Base-by-base conservation (phyloP, 2,888 invertebrate genomes). In the Tethea ocularis region DNA sequence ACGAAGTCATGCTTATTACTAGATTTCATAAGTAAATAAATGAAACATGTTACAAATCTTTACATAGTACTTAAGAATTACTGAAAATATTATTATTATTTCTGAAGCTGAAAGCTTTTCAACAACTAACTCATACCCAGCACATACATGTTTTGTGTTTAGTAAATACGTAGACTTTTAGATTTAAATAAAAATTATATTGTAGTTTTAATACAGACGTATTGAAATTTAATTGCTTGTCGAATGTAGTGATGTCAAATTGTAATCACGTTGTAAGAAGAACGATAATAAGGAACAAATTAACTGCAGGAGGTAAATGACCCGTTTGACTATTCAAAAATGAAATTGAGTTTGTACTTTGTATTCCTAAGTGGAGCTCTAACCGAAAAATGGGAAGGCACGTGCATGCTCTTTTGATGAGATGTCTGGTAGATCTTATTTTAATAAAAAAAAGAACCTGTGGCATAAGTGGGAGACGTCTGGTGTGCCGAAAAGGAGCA, bases 391-490 rank as follows among this genome's bases (percentile, higher is more conserved):
- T 29, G 52, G n/a, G 17, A 17, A 53, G 52, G 17, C 52, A 53
- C 56, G 56, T 46, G 41, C 51, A 56, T 56, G 41, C 56, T 56
- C 23, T 41, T 58, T 54, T 46, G 36, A 57, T 38, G 57, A 33
- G 53, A 57, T 51, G 52, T 29, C 38, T 20, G 51, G 23, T 52
- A 52, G 46, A 23, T 51, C 57, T 56, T 56, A 57, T 57, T 57
- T 60, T 51, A 15, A 20, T 46, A 46, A n/a, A 56, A 52, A 52
- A 60, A 59, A 54, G 8, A 1, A 51, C 53, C 51, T 24, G 36
- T 41, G 57, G 51, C 51, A n/a, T 54, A 51, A 60, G 53, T 51
- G 55, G 38, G 46, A 60, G 55, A 57, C 60, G 60, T 57, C 57
- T 60, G 41, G 60, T 57, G 41, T 36, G 41, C 53, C 29, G 57